Evolutionary conservation across 2,113 vertebrate species (phyloP).

Genomic region (Eptesicus fuscus): DNA sequence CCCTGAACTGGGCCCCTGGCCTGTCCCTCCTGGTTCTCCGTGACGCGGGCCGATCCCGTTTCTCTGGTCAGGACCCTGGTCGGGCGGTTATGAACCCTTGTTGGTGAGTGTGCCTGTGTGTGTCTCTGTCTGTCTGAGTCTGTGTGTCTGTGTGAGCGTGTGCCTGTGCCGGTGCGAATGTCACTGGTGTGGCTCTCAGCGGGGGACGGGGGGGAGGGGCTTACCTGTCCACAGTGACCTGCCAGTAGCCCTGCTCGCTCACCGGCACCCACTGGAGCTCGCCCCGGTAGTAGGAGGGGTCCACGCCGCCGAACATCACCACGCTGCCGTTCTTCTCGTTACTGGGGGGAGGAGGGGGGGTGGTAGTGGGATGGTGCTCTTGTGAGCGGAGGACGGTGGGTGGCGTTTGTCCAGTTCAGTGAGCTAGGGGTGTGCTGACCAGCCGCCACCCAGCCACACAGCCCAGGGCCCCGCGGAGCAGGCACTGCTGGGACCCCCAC

Average conservation of each 20-base stretch:
- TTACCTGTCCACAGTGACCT: slow-evolving; percentile 64
- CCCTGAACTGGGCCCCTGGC: too few relatives aligned
- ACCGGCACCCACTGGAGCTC: slow-evolving; percentile 59
- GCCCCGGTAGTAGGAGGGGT: slow-evolving; percentile 16
- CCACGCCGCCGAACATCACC: slow-evolving; percentile 56
- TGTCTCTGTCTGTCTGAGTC: neutral
- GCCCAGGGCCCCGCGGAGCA: neutral
- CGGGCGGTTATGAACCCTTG: neutral
- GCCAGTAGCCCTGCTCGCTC: slow-evolving; percentile 44
- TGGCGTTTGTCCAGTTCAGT: too few relatives aligned
- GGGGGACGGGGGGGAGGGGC: neutral
- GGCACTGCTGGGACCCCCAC: neutral
- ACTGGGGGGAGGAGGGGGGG: neutral
- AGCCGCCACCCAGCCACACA: fast-evolving
- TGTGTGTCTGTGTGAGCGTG: too few relatives aligned
- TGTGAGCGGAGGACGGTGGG: neutral
- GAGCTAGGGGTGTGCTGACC: fast-evolving
- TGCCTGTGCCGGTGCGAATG: fast-evolving
- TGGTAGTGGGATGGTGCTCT: too few relatives aligned
- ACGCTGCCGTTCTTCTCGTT: neutral
- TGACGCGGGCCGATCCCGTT: neutral
- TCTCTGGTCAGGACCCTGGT: neutral
- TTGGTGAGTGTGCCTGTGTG: neutral
- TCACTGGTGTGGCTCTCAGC: neutral
- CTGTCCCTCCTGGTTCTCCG: too few relatives aligned